These are phyloP conservation scores for Patella caerulea DNA, from an alignment of 2,888 invertebrate genomes.

Conservation along the genomic window DNA sequence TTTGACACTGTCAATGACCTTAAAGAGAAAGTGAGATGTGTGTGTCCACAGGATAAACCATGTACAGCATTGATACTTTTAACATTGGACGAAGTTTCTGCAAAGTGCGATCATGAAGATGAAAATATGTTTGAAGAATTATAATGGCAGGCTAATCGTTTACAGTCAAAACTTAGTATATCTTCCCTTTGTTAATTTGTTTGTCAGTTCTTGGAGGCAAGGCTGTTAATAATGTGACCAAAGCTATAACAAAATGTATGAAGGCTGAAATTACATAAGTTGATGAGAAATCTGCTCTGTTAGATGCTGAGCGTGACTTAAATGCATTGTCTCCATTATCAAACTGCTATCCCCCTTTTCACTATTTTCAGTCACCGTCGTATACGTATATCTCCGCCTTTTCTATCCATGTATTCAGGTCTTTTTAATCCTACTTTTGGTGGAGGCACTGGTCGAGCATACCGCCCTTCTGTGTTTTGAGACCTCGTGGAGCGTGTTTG, in stretches of 20 bases:
- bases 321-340: neutral
- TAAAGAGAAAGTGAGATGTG: neutral
- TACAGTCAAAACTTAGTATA: neutral
- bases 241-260: neutral
- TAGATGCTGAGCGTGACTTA: neutral
- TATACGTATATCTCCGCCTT: no score
- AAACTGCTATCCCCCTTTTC: neutral
- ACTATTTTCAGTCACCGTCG: neutral
- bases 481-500: neutral
- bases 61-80: neutral
- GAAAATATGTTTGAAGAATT: neutral
- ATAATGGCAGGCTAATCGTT: neutral
- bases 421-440: neutral
- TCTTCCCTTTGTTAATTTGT: neutral
- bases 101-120: neutral
- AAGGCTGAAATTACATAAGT: neutral
- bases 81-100: neutral
- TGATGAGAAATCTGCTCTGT: neutral
- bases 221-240: neutral
- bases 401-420: no score
- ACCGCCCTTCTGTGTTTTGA: neutral
- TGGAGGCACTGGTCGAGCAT: neutral
- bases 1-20: neutral
- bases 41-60: neutral
- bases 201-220: neutral